Percentiles rank a stretch among this genome's conserved stretches.
phyloP scores from a whole-genome alignment of 23 tunicate genomes.

The Ascidia mentula region DNA sequence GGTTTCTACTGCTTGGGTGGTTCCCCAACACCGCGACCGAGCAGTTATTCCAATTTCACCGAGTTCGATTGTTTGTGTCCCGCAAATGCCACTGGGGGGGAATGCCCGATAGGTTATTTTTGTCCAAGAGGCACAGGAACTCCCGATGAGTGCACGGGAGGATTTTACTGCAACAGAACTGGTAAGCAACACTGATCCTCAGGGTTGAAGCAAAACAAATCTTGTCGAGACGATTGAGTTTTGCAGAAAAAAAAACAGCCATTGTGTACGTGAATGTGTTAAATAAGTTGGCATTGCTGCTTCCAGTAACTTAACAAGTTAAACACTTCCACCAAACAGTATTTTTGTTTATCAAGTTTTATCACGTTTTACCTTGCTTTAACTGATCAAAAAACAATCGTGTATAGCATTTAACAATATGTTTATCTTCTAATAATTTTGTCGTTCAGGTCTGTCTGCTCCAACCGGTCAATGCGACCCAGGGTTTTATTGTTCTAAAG shows the following conservation, averaged over 20 bases:
- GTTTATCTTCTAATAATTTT: no score
- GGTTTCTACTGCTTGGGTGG: conserved; percentile 71
- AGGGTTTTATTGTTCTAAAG: conserved; percentile 74
- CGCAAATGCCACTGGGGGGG: conserved; percentile 60
- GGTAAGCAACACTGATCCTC: no score
- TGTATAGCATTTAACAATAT: not conserved
- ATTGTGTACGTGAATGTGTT: no score
- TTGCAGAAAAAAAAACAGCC: no score
- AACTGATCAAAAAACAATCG: not conserved
- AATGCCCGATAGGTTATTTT: conserved; percentile 88
- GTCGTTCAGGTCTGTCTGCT: conserved; percentile 36
- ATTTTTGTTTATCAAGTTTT: no score
- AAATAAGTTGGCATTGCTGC: no score
- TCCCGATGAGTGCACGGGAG: conserved; percentile 82
- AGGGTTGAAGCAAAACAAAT: no score
- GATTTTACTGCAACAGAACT: conserved; percentile 59
- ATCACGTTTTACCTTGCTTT: no score
- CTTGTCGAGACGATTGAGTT: no score
- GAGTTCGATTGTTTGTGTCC: conserved; percentile 64
- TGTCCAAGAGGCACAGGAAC: conserved; percentile 71
- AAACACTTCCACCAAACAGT: no score
- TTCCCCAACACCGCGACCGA: conserved; percentile 47
- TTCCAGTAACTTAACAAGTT: no score
- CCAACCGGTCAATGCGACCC: conserved; percentile 47
- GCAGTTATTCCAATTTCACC: conserved; percentile 57